Evolutionary conservation across 2,888 invertebrate species (phyloP).

Genomic region (Odontocolon sp.): DNA sequence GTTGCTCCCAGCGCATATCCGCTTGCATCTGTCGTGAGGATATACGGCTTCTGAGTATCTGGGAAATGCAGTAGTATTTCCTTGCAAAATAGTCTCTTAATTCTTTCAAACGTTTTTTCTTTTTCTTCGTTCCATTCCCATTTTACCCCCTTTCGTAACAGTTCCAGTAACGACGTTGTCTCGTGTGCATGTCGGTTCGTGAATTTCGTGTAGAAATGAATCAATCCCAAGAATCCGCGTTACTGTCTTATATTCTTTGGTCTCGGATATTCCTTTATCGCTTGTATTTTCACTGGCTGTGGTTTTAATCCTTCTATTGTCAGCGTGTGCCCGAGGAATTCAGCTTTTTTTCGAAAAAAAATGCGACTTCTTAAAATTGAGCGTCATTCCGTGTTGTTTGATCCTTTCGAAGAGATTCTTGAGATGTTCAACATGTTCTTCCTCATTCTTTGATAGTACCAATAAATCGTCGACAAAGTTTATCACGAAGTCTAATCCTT

Average conservation of each 20-base stretch:
- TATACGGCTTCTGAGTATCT: too few relatives aligned
- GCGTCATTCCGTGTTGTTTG: not conserved
- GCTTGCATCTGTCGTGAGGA: too few relatives aligned
- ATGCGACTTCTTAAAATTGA: slow-evolving; percentile 1
- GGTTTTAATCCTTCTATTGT: not conserved
- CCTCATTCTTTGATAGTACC: not conserved
- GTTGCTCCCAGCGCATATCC: too few relatives aligned
- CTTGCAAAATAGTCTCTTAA: too few relatives aligned
- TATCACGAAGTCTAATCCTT: too few relatives aligned
- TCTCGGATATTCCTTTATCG: not conserved
- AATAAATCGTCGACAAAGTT: too few relatives aligned
- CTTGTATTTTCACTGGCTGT: not conserved
- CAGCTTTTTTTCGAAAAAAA: not conserved
- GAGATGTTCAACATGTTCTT: not conserved
- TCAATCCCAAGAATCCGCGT: not conserved
- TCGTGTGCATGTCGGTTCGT: not conserved
- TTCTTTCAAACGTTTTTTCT: too few relatives aligned
- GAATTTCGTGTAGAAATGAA: not conserved
- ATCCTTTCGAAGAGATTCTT: not conserved
- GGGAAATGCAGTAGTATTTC: too few relatives aligned
- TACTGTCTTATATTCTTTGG: slow-evolving; percentile 8
- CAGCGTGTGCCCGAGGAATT: not conserved
- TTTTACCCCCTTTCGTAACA: not conserved
- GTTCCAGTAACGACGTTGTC: not conserved
- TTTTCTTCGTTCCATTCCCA: too few relatives aligned